These are phyloP conservation scores for Acipenser oxyrinchus DNA, from an alignment of 2,797 vertebrate species.

Conservation along the genomic window DNA sequence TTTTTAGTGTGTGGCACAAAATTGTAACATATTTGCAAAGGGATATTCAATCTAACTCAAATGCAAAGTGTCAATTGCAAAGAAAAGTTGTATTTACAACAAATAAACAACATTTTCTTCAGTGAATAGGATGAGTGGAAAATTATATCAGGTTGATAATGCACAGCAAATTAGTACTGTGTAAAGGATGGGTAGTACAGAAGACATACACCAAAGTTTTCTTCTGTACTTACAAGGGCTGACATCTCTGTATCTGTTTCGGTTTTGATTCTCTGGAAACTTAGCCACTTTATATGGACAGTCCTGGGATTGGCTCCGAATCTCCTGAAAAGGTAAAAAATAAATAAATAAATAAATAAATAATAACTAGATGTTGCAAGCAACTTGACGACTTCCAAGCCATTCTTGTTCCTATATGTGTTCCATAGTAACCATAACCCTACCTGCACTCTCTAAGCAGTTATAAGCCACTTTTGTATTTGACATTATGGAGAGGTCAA, in stretches of 20 bases:
- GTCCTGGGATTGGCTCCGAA: conserved; percentile 84
- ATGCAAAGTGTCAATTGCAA: conserved; percentile 6
- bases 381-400: too few species aligned
- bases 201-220: not conserved
- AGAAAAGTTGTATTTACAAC: conserved; percentile 14
- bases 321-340: conserved; percentile 68
- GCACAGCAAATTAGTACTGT: not conserved
- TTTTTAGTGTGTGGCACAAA: too few species aligned
- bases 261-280: conserved; percentile 87
- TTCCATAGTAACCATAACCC: too few species aligned
- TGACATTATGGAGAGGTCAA: too few species aligned
- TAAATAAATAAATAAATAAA: conserved; percentile 20
- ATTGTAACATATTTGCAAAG: too few species aligned
- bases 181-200: too few species aligned
- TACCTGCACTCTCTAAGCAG: too few species aligned
- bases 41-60: too few species aligned
- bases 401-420: too few species aligned
- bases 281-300: conserved; percentile 88
- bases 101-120: not conserved
- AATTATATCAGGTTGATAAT: conserved; percentile 9
- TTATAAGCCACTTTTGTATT: too few species aligned
- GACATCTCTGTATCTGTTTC: conserved; percentile 97
- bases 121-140: not conserved
- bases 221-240: conserved; percentile 82
- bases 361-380: too few species aligned